These are phyloP conservation scores for Piaya cayana DNA, from an alignment of 2,113 vertebrate species.

Conservation along the genomic window DNA sequence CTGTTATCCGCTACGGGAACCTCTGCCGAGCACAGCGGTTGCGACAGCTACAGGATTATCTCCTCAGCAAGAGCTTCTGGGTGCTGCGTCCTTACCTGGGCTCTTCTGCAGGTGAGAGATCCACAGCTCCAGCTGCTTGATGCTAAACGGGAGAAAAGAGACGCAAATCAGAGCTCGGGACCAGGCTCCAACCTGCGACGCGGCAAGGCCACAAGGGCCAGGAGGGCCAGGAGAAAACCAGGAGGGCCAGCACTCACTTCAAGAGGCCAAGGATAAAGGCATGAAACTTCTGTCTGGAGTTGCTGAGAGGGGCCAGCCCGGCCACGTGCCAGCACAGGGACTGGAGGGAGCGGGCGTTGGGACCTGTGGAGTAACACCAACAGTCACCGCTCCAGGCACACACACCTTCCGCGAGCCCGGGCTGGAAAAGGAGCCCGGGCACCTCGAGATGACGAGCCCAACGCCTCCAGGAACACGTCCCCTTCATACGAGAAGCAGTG, in stretches of 20 bases:
- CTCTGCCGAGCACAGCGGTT: neutral
- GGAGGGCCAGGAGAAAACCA: too few relatives aligned
- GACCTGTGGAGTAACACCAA: constrained; percentile 65
- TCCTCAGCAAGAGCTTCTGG: neutral
- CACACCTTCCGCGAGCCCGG: rapidly evolving
- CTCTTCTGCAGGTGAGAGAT: constrained; percentile 88
- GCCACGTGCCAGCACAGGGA: constrained; percentile 83
- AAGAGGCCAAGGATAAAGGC: constrained; percentile 92
- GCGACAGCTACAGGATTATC: neutral
- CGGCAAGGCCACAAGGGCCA: rapidly evolving
- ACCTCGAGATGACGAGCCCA: neutral
- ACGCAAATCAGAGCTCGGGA: neutral
- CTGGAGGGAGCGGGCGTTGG: constrained; percentile 76
- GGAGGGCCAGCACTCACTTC: constrained; percentile 84
- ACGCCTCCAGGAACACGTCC: rapidly evolving
- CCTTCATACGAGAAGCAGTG: too few relatives aligned
- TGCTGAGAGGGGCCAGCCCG: constrained; percentile 83
- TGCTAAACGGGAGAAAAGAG: constrained; percentile 68
- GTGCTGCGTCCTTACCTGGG: constrained; percentile 74
- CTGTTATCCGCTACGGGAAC: rapidly evolving
- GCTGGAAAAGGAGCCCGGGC: neutral
- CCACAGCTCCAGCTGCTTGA: constrained; percentile 91
- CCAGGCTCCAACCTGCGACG: rapidly evolving
- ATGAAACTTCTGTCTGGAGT: constrained; percentile 88
- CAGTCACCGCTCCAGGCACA: neutral